Base-by-base conservation (phyloP, 2,888 invertebrate species). In the Protonemura montana region DNA sequence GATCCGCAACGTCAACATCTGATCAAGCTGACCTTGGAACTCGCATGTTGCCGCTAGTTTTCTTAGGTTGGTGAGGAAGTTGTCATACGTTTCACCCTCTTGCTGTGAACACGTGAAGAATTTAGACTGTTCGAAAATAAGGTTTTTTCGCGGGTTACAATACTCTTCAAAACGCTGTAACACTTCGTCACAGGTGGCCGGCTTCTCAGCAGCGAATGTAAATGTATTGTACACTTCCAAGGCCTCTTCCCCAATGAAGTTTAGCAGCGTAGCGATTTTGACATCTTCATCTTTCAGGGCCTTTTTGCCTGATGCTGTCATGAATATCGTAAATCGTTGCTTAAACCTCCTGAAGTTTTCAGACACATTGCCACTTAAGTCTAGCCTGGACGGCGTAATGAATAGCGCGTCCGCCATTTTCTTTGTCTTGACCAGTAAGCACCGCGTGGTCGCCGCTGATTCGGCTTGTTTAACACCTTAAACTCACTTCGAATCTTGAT, bases 221-320 rank as follows among this genome's bases (percentile, higher is more conserved):
- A 80, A 80, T 28, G 80, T 80, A 28, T 80, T 80, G 80, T 27
- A 80, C n/a, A 80, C 13, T 6, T 80, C 80, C 3, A 80, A 28
- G 26, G 80, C 80, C 10, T 26, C 26, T 2, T 80, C 80, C 3
- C 80, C 80, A 27, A 80, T 21, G 2, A 80, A 1, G 3, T 28
- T 80, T 13, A 80, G 28, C 1, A 80, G 26, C 13, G 26, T 80
- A 16, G 80, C 26, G 6, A 80, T 28, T 27, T 80, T 13, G 1
- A 80, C 80, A 27, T 80, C 27, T 26, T 80, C 27, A 1, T 80
- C 27, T 27, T 80, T 80, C 28, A 5, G 27, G 26, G 16, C 26
- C 10, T 28, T 28, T n/a, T n/a, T n/a, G n/a, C n/a, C n/a, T 13
- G 27, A 27, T 3, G 80, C 80, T 26, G 25, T 26, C 25, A 80